These are phyloP conservation scores for Troides aeacus DNA, from an alignment of 2,888 invertebrate genomes.

Conservation along the genomic window DNA sequence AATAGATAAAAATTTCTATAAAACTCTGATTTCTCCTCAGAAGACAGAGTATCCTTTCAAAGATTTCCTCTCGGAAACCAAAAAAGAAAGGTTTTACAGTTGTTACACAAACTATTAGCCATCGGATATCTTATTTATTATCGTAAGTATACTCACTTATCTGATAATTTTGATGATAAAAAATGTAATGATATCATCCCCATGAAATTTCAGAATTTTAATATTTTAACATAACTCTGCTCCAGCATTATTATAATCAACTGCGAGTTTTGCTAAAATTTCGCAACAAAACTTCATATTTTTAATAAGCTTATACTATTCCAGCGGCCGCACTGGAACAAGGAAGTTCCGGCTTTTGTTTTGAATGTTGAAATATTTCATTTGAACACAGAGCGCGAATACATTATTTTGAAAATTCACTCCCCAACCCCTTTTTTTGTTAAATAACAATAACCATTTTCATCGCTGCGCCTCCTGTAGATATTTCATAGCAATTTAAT, in stretches of 20 bases:
- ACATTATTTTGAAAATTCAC: neutral
- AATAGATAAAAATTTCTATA: too few relatives aligned
- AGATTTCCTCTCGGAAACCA: too few relatives aligned
- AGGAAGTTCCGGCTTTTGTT: constrained; percentile 5
- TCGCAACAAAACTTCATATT: neutral
- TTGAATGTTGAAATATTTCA: neutral
- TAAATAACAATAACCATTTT: neutral
- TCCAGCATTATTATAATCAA: neutral
- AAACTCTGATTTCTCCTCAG: too few relatives aligned
- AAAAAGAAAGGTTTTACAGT: too few relatives aligned
- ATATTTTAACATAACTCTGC: neutral
- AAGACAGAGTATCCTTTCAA: too few relatives aligned
- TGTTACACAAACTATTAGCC: too few relatives aligned
- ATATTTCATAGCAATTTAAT: too few relatives aligned
- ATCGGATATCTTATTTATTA: neutral
- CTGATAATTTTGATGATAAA: too few relatives aligned
- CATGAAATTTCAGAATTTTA: too few relatives aligned
- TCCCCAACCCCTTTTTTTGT: neutral
- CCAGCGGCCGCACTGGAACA: neutral
- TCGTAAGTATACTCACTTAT: too few relatives aligned
- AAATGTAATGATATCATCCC: too few relatives aligned
- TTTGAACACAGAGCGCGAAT: neutral
- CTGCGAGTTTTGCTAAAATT: neutral
- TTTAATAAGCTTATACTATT: neutral
- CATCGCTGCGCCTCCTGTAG: neutral